Evolutionary conservation across 2,888 invertebrate genomes (phyloP).

Genomic region (Drosophila nigricruria): DNA sequence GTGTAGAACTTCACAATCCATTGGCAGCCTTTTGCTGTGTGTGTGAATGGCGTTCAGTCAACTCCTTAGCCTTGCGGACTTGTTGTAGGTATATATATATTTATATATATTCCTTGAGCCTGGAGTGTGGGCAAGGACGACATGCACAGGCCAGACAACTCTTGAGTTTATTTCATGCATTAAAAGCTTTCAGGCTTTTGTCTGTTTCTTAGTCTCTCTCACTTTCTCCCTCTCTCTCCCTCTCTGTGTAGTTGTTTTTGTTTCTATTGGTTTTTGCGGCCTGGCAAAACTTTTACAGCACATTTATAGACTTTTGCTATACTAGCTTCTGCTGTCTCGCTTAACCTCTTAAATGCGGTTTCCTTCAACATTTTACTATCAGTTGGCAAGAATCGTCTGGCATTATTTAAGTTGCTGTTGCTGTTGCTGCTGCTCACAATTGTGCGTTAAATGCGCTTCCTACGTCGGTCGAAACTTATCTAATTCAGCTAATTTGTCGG

Average conservation of each 20-base stretch:
- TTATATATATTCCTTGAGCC: slow-evolving; percentile 23
- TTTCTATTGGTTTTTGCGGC: slow-evolving; percentile 66
- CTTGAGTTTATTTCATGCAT: slow-evolving; percentile 72
- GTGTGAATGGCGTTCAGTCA: slow-evolving; percentile 48
- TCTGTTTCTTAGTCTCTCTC: slow-evolving; percentile 7
- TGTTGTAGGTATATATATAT: slow-evolving; percentile 27
- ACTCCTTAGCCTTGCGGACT: slow-evolving; percentile 29
- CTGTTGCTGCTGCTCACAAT: slow-evolving; percentile 34
- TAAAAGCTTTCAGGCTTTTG: slow-evolving; percentile 67
- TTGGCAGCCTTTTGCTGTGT: slow-evolving; percentile 44
- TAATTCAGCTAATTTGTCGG: slow-evolving; percentile 64
- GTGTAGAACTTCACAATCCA: slow-evolving; percentile 68
- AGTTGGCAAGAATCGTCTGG: slow-evolving; percentile 58
- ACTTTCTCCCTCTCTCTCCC: slow-evolving; percentile 9
- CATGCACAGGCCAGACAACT: slow-evolving; percentile 39
- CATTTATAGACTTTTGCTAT: slow-evolving; percentile 58
- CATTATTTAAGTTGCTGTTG: slow-evolving; percentile 46
- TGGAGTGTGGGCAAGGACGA: slow-evolving; percentile 29
- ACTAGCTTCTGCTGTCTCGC: slow-evolving; percentile 11
- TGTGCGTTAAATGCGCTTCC: slow-evolving; percentile 61
- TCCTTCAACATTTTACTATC: slow-evolving; percentile 49
- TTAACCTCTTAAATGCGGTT: slow-evolving; percentile 43
- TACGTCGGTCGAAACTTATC: slow-evolving; percentile 43
- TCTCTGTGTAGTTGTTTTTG: slow-evolving; percentile 31
- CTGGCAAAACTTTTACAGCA: slow-evolving; percentile 55